Evolutionary conservation across 2,113 vertebrate genomes (phyloP), one percentile per base, ranked within the genome.

Genomic region (Urocynchramus pylzowi): DNA sequence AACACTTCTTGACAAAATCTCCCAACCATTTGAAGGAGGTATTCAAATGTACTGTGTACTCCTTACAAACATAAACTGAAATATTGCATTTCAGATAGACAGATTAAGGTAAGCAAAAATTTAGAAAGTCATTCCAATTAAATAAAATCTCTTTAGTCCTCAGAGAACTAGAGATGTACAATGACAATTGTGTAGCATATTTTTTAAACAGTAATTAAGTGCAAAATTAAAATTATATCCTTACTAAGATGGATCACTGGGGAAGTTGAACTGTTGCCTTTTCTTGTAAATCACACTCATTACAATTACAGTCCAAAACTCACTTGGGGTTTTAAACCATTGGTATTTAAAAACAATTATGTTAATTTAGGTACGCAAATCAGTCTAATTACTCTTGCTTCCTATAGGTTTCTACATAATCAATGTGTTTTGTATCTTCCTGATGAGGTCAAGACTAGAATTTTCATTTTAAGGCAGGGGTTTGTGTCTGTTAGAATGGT

Each of bases 291-390:
- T 79, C 49, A 42, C 42, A 47, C 19, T 96, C 75, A 77, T 87
- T 93, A 96, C 69, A 50, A 95, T 96, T 97, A 93, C 74, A 97
- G 53, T 82, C 92, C 73, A 94, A 89, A 95, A 56, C 64, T 94
- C 44, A 0, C 94, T 75, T 78, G 95, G 69, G 93, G 61, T 93
- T 97, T 94, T 95, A 96, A 97, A 67, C 64, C 16, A 50, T 61
- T 95, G 96, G 41, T 88, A 90, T 91, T 97, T 97, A 69, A 95
- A 95, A 97, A 87, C 52, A 96, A 93, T 93, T 96, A 92, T 93
- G 90, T 60, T 96, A 96, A 97, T 97, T 95, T 93, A 84, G 7
- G 30, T 83, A 86, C 83, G 84, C 27, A 96, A 97, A 86, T 41
- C 42, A 77, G 8, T 92, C 28, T 61, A 94, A 95, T 96, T 97